A percentile compares a stretch with the other conserved stretches of the same genome.
These are phyloP conservation scores for Pammene fasciana DNA, from an alignment of 2,888 invertebrate species.

Conservation along the genomic window DNA sequence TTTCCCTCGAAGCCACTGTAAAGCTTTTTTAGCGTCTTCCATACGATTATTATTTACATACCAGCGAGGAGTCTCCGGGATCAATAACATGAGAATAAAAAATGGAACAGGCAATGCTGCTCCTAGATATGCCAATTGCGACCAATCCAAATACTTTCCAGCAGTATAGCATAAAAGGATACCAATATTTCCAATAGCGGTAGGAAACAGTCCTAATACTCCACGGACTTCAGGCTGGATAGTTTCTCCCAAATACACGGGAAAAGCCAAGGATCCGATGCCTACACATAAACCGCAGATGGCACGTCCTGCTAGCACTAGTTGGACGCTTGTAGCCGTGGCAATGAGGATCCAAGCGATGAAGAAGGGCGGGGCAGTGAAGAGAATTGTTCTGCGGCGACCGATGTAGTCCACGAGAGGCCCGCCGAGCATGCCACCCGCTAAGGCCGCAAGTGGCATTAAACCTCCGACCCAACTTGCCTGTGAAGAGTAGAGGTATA, in stretches of 20 bases:
- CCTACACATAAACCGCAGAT: constrained; percentile 95
- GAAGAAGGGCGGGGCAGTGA: constrained; percentile 91
- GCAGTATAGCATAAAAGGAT: constrained; percentile 91
- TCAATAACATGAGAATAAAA: constrained; percentile 90
- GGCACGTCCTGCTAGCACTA: constrained; percentile 90
- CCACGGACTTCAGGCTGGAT: constrained; percentile 96
- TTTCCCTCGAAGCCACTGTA: constrained; percentile 93
- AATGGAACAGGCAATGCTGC: constrained; percentile 90
- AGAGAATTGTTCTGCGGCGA: constrained; percentile 90
- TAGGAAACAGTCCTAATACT: constrained; percentile 92
- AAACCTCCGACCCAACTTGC: constrained; percentile 94
- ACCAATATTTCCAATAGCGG: constrained; percentile 93
- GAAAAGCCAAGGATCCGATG: constrained; percentile 92
- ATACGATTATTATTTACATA: constrained; percentile 90
- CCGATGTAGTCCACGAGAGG: constrained; percentile 94
- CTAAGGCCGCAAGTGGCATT: constrained; percentile 94
- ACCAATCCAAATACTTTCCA: constrained; percentile 93
- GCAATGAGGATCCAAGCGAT: constrained; percentile 93
- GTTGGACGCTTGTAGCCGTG: constrained; percentile 87
- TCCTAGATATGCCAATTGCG: constrained; percentile 90
- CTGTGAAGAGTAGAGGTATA: constrained; percentile 69
- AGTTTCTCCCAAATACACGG: constrained; percentile 97
- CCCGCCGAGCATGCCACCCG: constrained; percentile 93
- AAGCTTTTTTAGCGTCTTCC: constrained; percentile 89
- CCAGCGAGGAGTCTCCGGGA: constrained; percentile 98